Conservation (phyloP, 2,113 vertebrate genomes). For the Aptenodytes forsteri region DNA sequence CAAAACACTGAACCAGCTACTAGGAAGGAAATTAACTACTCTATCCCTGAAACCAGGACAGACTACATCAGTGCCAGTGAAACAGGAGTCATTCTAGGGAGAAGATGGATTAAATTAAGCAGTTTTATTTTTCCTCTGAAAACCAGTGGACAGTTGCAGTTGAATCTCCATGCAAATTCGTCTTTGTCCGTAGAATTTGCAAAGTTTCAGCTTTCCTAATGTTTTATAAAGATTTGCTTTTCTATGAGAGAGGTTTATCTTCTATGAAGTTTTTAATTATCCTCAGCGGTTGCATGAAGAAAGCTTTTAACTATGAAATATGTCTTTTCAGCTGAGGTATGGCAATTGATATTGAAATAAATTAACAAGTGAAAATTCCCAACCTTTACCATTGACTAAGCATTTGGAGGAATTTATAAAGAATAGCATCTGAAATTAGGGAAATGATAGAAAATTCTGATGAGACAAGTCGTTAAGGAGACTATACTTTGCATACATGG, state of each 20-base stretch:
- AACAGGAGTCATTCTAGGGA: background rate
- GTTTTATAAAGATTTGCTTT: background rate
- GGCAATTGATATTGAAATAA: background rate
- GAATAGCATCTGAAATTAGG: background rate
- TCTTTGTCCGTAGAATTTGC: background rate
- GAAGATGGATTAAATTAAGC: background rate
- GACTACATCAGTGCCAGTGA: background rate
- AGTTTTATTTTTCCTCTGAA: background rate
- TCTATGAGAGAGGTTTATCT: fast-evolving
- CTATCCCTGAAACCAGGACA: too few relatives aligned
- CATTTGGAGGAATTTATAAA: background rate
- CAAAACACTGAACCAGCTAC: too few relatives aligned
- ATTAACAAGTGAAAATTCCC: background rate
- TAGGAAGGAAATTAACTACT: too few relatives aligned
- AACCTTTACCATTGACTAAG: background rate
- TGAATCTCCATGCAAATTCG: background rate
- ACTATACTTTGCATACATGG: background rate
- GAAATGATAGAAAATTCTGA: background rate
- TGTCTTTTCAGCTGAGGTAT: background rate
- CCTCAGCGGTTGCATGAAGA: background rate
- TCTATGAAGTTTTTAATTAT: background rate
- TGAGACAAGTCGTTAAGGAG: background rate
- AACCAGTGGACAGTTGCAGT: background rate
- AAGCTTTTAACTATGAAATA: background rate
- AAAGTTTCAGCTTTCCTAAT: background rate